Conservation (phyloP, 2,888 invertebrate genomes). For the Branchipolynoe longqiensis region DNA sequence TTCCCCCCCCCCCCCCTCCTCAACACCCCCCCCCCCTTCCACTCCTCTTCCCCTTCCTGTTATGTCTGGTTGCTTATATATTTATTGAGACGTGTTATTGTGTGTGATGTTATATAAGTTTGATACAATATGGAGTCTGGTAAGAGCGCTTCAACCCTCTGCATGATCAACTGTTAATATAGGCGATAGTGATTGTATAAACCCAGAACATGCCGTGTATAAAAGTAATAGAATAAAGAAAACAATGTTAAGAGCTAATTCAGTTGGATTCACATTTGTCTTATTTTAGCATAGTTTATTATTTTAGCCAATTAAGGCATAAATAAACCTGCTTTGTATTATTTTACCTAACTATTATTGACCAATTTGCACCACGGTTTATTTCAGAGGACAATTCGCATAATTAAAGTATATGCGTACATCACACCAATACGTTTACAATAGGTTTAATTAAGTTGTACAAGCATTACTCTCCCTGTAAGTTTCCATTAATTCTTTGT, state of each 20-base stretch:
- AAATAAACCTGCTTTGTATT: too few species aligned
- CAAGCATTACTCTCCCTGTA: too few species aligned
- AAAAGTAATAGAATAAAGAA: conserved; percentile 49
- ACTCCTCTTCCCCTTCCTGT: conserved; percentile 2
- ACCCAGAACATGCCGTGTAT: conserved; percentile 30
- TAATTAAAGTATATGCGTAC: too few species aligned
- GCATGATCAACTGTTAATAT: conserved; percentile 37
- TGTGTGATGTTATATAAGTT: conserved; percentile 48
- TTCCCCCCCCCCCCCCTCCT: conserved; percentile 14
- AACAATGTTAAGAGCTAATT: conserved; percentile 38
- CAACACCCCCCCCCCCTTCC: neutral
- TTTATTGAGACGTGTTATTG: conserved; percentile 49
- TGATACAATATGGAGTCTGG: conserved; percentile 1
- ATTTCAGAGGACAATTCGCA: neutral
- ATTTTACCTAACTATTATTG: too few species aligned
- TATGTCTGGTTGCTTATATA: conserved; percentile 43
- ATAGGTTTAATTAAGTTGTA: neutral
- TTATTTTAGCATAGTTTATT: too few species aligned
- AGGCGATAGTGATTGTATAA: conserved; percentile 32
- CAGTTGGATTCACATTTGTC: neutral
- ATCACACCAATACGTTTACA: too few species aligned
- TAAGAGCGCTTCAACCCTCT: neutral
- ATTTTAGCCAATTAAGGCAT: too few species aligned
- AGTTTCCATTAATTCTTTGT: too few species aligned
- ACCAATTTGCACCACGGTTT: neutral